Evolutionary conservation across 30 jellyfish, hydroid and myxozoan genomes (phyloP), one percentile per base, ranked within the genome.

Genomic region (Phacellophora camtschatica): DNA sequence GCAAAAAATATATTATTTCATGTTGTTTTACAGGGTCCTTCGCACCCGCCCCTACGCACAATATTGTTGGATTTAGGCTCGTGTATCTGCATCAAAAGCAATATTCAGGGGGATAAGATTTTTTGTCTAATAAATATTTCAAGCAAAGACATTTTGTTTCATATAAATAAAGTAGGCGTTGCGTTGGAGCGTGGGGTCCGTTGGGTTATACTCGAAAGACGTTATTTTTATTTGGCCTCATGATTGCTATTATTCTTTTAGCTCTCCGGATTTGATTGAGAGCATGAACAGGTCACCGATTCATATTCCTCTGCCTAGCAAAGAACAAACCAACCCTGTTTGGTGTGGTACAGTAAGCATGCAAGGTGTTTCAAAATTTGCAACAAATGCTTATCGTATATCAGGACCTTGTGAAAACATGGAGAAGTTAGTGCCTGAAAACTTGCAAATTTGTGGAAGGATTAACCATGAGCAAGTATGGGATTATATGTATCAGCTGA

Each of bases 391-490:
- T 12, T 92, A 78, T 59, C 91, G 95, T 10, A 94, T 92, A 0
- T 92, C 98, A 6, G 98, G 98, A 13, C 77, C 92, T 16, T 92
- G 98, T 45, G 98, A 92, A 58, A 87, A 92, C 28, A 70, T 92
- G 55, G 41, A 77, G 73, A 88, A 85, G 61, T 24, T 82, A 0
- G 68, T 92, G 18, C 98, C 98, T 0, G 98, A 92, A 37, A 92
- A 96, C 46, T 42, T 85, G 22, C 95, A 92, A 7, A 63, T 92
- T 32, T 92, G 95, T 46, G 98, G 98, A 3, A 76, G 98, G 23
- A 92, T 92, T 53, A 58, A 82, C 13, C 98, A 82, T 13, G 95
- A 79, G 19, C 96, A 92, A 65, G 98, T 92, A 23, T 92, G 98
- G 98, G 98, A 92, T 66, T 92, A 92, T 67, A 58, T 92, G 18